A percentile compares a stretch with the other conserved stretches of the same genome.
Conservation (phyloP, 2,888 invertebrate genomes). For the Spatulosminthurus flaviceps region DNA sequence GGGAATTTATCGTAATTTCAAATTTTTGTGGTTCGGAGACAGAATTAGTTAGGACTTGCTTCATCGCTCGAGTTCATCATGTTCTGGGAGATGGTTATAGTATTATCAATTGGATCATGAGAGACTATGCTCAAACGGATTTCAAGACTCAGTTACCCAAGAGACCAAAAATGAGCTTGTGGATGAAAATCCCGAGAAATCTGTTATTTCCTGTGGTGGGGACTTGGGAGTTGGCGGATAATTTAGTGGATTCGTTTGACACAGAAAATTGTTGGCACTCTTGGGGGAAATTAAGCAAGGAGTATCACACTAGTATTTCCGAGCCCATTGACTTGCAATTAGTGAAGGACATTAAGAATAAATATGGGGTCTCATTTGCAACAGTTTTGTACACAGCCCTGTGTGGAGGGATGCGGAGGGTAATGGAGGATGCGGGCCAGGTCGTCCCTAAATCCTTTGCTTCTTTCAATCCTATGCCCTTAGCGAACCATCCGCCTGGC, state of each 20-base stretch:
- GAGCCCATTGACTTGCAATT: not conserved
- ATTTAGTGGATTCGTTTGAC: conserved; percentile 8
- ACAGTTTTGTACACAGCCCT: not conserved
- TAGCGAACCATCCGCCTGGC: not conserved
- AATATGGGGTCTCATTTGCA: not conserved
- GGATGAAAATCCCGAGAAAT: not conserved
- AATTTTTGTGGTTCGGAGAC: not conserved
- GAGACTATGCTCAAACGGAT: not conserved
- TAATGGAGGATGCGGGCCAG: conserved; percentile 21
- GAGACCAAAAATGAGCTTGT: not conserved
- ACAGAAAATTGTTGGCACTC: not conserved
- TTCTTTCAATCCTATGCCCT: not conserved
- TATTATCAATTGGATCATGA: not conserved
- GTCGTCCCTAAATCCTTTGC: conserved; percentile 3
- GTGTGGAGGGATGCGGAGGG: not conserved
- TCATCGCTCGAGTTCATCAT: conserved; percentile 18
- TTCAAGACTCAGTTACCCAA: not conserved
- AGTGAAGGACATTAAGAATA: conserved; percentile 15
- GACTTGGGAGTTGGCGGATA: conserved; percentile 14
- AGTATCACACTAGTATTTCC: not conserved
- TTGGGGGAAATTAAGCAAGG: not conserved
- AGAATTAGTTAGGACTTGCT: too few species aligned
- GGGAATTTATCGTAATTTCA: not conserved
- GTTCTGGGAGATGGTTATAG: conserved; percentile 18
- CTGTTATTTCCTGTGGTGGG: not conserved